Conservation (phyloP, 2,113 vertebrate genomes). For the Seriola dumerili region DNA sequence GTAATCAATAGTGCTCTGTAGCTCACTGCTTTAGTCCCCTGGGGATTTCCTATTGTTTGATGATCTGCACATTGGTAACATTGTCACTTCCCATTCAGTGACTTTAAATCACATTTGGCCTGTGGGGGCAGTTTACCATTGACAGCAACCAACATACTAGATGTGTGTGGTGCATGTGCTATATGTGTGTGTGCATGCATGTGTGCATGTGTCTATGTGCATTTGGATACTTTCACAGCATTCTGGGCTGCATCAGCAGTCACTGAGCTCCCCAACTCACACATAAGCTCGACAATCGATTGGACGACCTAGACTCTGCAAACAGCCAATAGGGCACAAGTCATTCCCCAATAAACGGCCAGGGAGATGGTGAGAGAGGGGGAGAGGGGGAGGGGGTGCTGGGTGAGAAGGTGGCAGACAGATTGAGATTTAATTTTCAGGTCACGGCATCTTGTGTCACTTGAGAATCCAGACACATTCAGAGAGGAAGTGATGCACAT, state of each 20-base stretch:
- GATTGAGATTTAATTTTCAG: constrained; percentile 83
- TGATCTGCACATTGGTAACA: constrained; percentile 71
- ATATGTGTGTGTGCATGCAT: neutral
- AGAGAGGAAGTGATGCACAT: constrained; percentile 69
- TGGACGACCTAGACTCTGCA: constrained; percentile 67
- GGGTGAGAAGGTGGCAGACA: constrained; percentile 77
- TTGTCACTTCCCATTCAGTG: constrained; percentile 72
- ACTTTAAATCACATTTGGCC: constrained; percentile 74
- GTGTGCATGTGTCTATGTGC: neutral
- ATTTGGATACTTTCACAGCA: constrained; percentile 52
- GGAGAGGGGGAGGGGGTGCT: neutral
- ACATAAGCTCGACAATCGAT: constrained; percentile 72
- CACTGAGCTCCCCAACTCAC: constrained; percentile 57
- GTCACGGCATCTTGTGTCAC: constrained; percentile 80
- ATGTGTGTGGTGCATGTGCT: neutral
- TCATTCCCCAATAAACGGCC: constrained; percentile 72
- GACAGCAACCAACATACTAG: constrained; percentile 13
- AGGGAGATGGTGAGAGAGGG: constrained; percentile 32
- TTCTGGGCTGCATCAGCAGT: constrained; percentile 51
- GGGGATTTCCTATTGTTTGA: constrained; percentile 70
- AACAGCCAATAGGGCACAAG: constrained; percentile 76
- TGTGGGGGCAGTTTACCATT: constrained; percentile 48
- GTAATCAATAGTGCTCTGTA: constrained; percentile 73
- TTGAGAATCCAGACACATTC: constrained; percentile 78
- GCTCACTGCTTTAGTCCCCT: constrained; percentile 62